Conservation (phyloP, 1,140 invertebrate genomes). For the Trachymyrmex cornetzi region DNA sequence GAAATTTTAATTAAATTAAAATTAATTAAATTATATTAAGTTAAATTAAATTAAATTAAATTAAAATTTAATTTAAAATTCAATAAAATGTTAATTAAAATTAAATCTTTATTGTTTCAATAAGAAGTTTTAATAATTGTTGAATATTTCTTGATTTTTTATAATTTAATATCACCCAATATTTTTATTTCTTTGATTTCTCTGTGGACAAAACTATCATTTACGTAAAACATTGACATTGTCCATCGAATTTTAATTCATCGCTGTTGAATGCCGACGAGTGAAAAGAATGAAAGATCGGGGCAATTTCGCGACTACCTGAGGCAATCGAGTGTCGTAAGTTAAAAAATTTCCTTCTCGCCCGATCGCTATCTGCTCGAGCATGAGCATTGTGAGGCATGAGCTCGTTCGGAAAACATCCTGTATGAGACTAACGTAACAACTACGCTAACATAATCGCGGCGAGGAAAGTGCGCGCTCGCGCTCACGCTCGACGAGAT, state of each 20-base stretch:
- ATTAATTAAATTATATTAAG: neutral
- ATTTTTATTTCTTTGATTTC: neutral
- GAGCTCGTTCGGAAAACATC: slow-evolving; percentile 57
- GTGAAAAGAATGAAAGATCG: slow-evolving; percentile 18
- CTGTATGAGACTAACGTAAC: slow-evolving; percentile 43
- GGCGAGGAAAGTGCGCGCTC: slow-evolving; percentile 21
- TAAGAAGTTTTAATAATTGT: neutral
- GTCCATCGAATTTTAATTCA: slow-evolving; percentile 8
- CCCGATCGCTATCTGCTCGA: slow-evolving; percentile 49
- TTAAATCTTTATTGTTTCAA: neutral
- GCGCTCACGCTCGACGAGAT: slow-evolving; percentile 48
- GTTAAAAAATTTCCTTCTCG: slow-evolving; percentile 48
- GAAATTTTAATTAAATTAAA: neutral
- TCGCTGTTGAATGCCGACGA: too few relatives aligned
- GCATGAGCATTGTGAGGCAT: slow-evolving; percentile 53
- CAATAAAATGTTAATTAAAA: neutral
- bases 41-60: neutral
- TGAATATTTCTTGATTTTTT: neutral
- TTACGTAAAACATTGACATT: slow-evolving; percentile 41
- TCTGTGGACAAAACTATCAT: neutral
- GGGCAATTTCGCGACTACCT: slow-evolving; percentile 4
- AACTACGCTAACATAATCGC: slow-evolving; percentile 34
- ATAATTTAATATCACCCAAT: neutral
- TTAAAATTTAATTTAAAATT: neutral
- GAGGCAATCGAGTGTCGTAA: slow-evolving; percentile 48